Evolutionary conservation across 2,113 vertebrate species (phyloP).

Genomic region (Thalassoma bifasciatum): DNA sequence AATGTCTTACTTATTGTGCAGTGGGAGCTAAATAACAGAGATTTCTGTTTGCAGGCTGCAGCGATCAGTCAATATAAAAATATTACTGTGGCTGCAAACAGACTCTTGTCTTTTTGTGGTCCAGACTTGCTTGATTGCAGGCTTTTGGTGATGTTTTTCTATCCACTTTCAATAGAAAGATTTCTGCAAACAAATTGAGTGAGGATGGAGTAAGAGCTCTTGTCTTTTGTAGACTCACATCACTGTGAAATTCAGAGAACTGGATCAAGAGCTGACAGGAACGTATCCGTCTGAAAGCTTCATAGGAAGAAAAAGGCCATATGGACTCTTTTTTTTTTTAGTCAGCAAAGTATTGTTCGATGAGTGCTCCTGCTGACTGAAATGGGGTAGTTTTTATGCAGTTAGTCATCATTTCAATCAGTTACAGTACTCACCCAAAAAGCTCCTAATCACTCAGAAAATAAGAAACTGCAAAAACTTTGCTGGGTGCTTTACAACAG

Average conservation of each 20-base stretch:
- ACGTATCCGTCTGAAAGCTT: neutral
- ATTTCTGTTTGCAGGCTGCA: slow-evolving; percentile 26
- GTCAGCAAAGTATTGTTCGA: neutral
- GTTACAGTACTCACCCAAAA: neutral
- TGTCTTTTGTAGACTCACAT: neutral
- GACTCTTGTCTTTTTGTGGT: slow-evolving; percentile 3
- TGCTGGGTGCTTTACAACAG: too few species aligned
- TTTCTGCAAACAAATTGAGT: slow-evolving; percentile 22
- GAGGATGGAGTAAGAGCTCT: neutral
- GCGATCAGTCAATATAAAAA: slow-evolving; percentile 31
- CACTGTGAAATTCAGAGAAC: slow-evolving; percentile 10
- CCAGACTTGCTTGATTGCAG: slow-evolving; percentile 31
- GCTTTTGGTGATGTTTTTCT: neutral
- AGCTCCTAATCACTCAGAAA: neutral
- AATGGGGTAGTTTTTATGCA: neutral
- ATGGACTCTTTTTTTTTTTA: neutral
- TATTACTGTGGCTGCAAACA: slow-evolving; percentile 33
- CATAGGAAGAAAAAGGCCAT: too few species aligned
- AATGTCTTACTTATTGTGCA: slow-evolving; percentile 55
- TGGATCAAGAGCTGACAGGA: neutral
- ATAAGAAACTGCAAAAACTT: too few species aligned
- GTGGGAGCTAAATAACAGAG: slow-evolving; percentile 34
- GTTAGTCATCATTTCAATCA: neutral
- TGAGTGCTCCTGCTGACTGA: too few species aligned
- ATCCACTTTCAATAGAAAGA: slow-evolving; percentile 15